phyloP scores from a whole-genome alignment of 2,113 vertebrate species.

The Dipodomys ordii region DNA sequence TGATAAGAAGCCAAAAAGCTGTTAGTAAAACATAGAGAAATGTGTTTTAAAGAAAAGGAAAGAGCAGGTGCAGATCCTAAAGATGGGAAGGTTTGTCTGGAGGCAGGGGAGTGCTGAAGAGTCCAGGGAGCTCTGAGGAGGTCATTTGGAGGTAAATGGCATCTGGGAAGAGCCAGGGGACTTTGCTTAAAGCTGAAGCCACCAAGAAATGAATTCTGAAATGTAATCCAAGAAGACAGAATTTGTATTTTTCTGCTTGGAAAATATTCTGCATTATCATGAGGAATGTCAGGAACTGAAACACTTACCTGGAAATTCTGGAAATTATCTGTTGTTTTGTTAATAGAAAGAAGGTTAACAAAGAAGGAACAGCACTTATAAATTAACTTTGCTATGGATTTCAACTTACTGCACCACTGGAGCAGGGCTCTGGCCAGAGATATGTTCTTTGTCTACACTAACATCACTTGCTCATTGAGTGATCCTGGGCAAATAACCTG shows the following conservation, averaged over 20 bases:
- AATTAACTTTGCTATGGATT: background rate
- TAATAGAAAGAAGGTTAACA: background rate
- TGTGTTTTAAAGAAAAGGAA: background rate
- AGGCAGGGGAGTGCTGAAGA: background rate
- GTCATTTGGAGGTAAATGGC: fast-evolving
- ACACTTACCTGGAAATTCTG: background rate
- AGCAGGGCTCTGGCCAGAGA: background rate
- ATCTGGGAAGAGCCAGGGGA: background rate
- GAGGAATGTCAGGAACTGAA: background rate
- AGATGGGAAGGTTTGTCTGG: background rate
- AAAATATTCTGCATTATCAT: background rate
- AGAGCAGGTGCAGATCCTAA: background rate
- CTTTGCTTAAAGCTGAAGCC: background rate
- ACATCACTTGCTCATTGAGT: background rate
- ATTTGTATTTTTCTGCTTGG: background rate
- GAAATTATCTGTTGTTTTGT: background rate
- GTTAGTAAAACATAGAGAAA: background rate
- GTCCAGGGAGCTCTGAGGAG: fast-evolving
- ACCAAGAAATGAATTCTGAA: background rate
- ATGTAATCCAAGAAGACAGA: background rate
- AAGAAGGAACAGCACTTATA: background rate
- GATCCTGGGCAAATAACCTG: background rate
- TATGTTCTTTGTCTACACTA: background rate
- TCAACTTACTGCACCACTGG: background rate
- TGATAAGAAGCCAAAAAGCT: background rate